Percentiles rank a stretch among this genome's conserved stretches.
Conservation (phyloP, 2,888 invertebrate species). For the Pandemis cinnamomeana region DNA sequence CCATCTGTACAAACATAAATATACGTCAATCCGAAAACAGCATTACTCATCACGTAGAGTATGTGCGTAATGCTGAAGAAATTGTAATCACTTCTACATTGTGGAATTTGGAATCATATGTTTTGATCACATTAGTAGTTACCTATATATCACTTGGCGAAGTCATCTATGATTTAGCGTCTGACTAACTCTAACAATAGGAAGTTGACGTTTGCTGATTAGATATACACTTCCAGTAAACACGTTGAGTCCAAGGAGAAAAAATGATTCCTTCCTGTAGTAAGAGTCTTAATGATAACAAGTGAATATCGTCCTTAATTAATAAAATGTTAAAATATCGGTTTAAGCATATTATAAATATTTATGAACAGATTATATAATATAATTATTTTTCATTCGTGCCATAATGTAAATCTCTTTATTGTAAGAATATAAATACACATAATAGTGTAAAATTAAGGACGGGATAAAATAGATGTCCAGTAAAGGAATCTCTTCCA, state of each 20-base stretch:
- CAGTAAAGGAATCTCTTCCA: no score
- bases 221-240: slow-evolving; percentile 25
- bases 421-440: not conserved
- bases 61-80: slow-evolving; percentile 55
- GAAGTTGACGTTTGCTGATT: slow-evolving; percentile 20
- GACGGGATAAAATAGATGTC: no score
- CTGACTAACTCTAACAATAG: slow-evolving; percentile 20
- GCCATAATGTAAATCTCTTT: no score
- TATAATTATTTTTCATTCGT: no score
- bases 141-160: not conserved
- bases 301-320: not conserved
- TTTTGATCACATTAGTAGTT: slow-evolving; percentile 7
- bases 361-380: not conserved
- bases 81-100: slow-evolving; percentile 47
- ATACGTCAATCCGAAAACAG: slow-evolving; percentile 65
- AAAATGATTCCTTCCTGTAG: slow-evolving; percentile 13
- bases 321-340: not conserved
- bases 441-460: not conserved
- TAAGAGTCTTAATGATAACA: not conserved
- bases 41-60: slow-evolving; percentile 60
- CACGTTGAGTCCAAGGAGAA: slow-evolving; percentile 8
- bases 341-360: not conserved
- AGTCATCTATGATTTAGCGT: not conserved
- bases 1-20: slow-evolving; percentile 69
- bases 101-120: slow-evolving; percentile 31